These are phyloP conservation scores for Agonum fuliginosum DNA, from an alignment of 2,888 invertebrate genomes.

Conservation along the genomic window DNA sequence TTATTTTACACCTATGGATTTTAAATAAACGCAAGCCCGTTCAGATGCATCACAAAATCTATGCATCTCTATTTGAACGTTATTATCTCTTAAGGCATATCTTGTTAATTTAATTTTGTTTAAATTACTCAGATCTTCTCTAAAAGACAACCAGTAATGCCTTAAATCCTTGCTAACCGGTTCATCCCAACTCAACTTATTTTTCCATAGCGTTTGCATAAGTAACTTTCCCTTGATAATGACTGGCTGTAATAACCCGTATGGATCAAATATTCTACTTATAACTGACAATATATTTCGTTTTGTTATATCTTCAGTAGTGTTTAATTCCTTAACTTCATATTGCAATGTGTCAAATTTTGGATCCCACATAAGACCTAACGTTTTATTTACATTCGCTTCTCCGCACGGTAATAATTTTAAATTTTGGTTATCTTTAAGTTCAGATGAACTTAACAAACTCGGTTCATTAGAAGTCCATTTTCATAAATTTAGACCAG, in stretches of 20 bases:
- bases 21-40: slow-evolving; percentile 62
- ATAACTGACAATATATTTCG: no score
- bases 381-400: no score
- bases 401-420: slow-evolving; percentile 18
- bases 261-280: no score
- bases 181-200: slow-evolving; percentile 32
- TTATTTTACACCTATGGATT: slow-evolving; percentile 38
- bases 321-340: no score
- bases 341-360: no score
- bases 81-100: neutral
- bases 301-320: no score
- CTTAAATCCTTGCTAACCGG: neutral
- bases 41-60: slow-evolving; percentile 63
- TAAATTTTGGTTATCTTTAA: slow-evolving; percentile 9
- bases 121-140: no score
- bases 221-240: slow-evolving; percentile 15
- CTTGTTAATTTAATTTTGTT: neutral
- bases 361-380: no score
- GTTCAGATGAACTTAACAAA: neutral
- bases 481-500: slow-evolving; percentile 26
- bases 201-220: slow-evolving; percentile 11
- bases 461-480: slow-evolving; percentile 8
- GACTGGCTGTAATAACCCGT: neutral
- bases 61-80: slow-evolving; percentile 52
- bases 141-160: no score